A percentile compares a stretch with the other conserved stretches of the same genome.
Evolutionary conservation across 2,113 vertebrate genomes (phyloP).

Genomic region (Xiphophorus couchianus): DNA sequence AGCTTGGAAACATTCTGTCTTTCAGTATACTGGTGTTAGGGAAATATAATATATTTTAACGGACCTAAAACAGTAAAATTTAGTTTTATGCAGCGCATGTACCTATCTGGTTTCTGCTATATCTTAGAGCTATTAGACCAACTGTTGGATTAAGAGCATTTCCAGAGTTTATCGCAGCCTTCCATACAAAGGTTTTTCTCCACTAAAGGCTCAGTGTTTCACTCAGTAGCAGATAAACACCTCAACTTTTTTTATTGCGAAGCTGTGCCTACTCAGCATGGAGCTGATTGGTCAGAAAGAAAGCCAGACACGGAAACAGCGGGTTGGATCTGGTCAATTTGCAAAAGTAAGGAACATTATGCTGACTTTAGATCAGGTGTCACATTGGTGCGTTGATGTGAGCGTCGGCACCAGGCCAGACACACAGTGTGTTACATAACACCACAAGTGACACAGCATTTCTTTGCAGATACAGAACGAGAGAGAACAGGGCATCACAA

Average conservation of each 20-base stretch:
- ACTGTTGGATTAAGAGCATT: background rate
- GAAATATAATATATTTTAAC: too few relatives aligned
- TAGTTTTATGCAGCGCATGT: background rate
- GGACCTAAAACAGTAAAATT: background rate
- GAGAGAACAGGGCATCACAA: background rate
- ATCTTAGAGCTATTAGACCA: constrained; percentile 15
- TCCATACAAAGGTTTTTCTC: background rate
- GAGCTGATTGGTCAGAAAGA: background rate
- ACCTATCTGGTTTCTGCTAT: background rate
- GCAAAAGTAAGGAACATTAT: background rate
- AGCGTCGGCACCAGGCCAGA: background rate
- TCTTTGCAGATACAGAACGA: background rate
- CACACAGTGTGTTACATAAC: background rate
- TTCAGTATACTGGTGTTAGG: too few relatives aligned
- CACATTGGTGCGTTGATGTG: background rate
- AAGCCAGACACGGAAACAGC: background rate
- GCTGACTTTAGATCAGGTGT: background rate
- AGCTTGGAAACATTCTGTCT: too few relatives aligned
- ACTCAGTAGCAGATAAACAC: background rate
- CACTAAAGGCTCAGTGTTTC: background rate
- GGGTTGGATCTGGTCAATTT: background rate
- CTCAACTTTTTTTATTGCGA: background rate
- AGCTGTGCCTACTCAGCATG: background rate
- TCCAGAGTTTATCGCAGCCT: background rate
- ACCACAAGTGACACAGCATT: background rate